Conservation (phyloP, 2,888 invertebrate genomes). For the Drymonia ruficornis region DNA sequence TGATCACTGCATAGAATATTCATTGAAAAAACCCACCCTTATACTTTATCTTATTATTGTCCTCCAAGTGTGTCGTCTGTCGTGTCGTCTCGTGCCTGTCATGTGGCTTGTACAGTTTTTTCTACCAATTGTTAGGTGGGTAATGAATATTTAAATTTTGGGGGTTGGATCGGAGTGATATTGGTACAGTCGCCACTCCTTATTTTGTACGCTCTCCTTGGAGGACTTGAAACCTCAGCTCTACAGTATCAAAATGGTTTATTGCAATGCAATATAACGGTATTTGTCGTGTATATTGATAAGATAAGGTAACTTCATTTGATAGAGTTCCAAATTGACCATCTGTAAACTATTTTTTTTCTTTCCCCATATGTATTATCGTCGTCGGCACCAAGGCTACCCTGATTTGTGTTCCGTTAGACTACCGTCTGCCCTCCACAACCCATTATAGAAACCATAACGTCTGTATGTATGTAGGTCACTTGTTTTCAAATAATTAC, state of each 20-base stretch:
- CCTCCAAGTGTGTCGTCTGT: slow-evolving; percentile 45
- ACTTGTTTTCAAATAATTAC: background rate
- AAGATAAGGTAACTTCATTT: background rate
- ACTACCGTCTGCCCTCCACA: no score
- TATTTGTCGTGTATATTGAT: no score
- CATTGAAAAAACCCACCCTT: slow-evolving; percentile 65
- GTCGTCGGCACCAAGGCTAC: no score
- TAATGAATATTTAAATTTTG: slow-evolving; percentile 39
- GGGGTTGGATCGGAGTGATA: background rate
- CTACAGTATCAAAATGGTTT: no score
- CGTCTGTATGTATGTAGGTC: background rate
- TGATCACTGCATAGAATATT: slow-evolving; percentile 70
- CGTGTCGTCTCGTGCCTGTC: slow-evolving; percentile 40
- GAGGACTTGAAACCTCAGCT: background rate
- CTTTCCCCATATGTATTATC: no score
- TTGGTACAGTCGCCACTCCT: background rate
- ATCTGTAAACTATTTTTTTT: no score
- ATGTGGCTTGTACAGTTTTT: slow-evolving; percentile 35
- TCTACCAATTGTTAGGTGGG: slow-evolving; percentile 25
- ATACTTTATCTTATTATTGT: slow-evolving; percentile 51
- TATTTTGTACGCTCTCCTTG: background rate
- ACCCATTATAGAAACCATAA: no score
- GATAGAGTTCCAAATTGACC: no score
- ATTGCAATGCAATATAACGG: no score
- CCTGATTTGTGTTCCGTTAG: no score